Evolutionary conservation across 2,888 invertebrate genomes (phyloP), one percentile per base, ranked within the genome.

Genomic region (Smittia sp.): DNA sequence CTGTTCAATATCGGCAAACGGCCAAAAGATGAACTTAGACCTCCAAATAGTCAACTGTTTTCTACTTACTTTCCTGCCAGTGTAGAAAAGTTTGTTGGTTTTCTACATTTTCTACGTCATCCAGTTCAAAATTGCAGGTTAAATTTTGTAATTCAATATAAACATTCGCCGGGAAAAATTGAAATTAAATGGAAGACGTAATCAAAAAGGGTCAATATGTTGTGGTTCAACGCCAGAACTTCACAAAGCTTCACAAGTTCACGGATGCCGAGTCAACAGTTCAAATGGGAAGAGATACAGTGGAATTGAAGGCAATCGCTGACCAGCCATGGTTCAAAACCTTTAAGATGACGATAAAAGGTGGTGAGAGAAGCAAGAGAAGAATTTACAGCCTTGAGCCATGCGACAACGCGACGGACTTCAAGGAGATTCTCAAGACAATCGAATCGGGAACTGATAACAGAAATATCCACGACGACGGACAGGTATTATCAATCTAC

Each of bases 361-460:
- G 85, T 41, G 81, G 78, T 52, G 86, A 85, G 75, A 67, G 13
- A 7, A 80, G 80, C 27, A 82, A 81, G 75, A 87, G 85, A 76
- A 85, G 85, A 74, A 81, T 85, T n/a, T 85, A 84, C 76, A 80
- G 79, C 0, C 78, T 88, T 22, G 84, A 85, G 76, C 81, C 85
- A 74, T 89, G 86, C 75, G 83, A 83, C 62, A 85, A 87, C 75
- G 80, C 86, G 75, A 84, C 85, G 1, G 85, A 87, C 73, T 84
- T 88, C 1, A 85, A 86, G 75, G 86, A 88, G 75, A 87, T 87
- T 77, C 83, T 91, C 46, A 86, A 87, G 70, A 87, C 88, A 18
- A 87, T 87, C 76, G 80, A 85, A 74, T 90, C 90, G 76, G 93
- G 93, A 3, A 83, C 80, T 22, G 97, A 97, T 79, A 97, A 97